phyloP scores from a whole-genome alignment of 2,797 vertebrate species.

The Gallinago nigripennis region DNA sequence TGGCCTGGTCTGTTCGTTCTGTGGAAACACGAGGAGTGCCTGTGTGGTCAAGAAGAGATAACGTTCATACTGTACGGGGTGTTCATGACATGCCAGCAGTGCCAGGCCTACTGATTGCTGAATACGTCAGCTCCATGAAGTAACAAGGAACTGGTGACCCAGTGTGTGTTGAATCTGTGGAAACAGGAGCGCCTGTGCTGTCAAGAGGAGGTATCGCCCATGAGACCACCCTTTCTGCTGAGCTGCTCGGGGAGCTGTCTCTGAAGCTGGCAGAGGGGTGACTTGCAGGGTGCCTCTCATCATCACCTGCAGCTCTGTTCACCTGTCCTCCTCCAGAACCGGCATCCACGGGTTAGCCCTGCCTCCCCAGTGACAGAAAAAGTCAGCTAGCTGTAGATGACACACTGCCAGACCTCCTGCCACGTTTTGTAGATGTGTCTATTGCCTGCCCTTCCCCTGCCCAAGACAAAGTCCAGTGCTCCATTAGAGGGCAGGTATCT shows the following conservation, averaged over 20 bases:
- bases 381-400: not conserved
- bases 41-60: not conserved
- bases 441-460: not conserved
- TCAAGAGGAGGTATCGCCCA: not conserved
- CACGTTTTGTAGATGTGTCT: not conserved
- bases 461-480: not conserved
- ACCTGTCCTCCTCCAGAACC: not conserved
- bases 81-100: accelerated
- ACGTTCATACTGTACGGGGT: accelerated
- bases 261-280: not conserved
- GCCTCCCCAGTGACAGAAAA: not conserved
- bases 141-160: not conserved
- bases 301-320: not conserved
- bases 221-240: accelerated
- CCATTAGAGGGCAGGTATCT: not conserved
- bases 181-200: not conserved
- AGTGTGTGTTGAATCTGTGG: not conserved
- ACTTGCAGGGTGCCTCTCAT: accelerated
- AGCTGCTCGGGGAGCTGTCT: not conserved
- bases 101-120: not conserved
- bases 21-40: not conserved
- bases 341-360: not conserved
- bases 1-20: not conserved
- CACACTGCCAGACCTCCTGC: not conserved
- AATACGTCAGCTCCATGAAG: not conserved